Evolutionary conservation across 2,888 invertebrate genomes (phyloP).

Genomic region (Caenorhabditis japonica): DNA sequence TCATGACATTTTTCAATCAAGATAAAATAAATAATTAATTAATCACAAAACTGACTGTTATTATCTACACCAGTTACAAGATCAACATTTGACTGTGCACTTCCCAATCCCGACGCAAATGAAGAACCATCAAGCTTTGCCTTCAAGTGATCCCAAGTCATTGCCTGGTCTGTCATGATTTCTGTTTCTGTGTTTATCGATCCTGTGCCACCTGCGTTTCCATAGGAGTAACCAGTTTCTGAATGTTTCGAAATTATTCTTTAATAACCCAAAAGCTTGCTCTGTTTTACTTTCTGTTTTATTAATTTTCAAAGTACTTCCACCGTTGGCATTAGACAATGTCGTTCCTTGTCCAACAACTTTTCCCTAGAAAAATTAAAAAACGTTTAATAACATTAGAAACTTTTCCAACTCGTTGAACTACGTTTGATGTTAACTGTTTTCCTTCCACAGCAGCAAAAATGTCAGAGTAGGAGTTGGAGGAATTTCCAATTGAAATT

Average conservation of each 20-base stretch:
- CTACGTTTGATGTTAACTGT: conserved; percentile 23
- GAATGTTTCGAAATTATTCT: not conserved
- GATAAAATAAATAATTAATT: not conserved
- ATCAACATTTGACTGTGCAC: conserved; percentile 67
- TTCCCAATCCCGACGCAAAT: conserved; percentile 60
- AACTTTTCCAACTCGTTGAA: conserved; percentile 17
- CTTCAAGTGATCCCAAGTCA: conserved; percentile 64
- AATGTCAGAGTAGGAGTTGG: conserved; percentile 62
- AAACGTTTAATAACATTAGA: not conserved
- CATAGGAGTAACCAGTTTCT: conserved; percentile 55
- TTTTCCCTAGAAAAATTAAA: conserved; percentile 47
- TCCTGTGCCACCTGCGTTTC: conserved; percentile 66
- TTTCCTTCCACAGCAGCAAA: conserved; percentile 62
- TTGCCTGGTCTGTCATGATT: conserved; percentile 41
- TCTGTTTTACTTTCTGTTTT: conserved; percentile 30
- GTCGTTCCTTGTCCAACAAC: conserved; percentile 63
- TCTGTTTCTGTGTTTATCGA: conserved; percentile 57
- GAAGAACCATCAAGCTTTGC: conserved; percentile 63
- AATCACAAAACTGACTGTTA: conserved; percentile 14
- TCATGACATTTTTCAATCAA: too few species aligned
- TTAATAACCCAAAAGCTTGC: too few species aligned
- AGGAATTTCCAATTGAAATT: conserved; percentile 51
- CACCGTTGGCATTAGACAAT: conserved; percentile 49
- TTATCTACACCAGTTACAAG: conserved; percentile 59
- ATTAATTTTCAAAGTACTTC: conserved; percentile 42